Base-by-base conservation (phyloP, 1,140 invertebrate genomes). In the Dinoponera quadriceps region DNA sequence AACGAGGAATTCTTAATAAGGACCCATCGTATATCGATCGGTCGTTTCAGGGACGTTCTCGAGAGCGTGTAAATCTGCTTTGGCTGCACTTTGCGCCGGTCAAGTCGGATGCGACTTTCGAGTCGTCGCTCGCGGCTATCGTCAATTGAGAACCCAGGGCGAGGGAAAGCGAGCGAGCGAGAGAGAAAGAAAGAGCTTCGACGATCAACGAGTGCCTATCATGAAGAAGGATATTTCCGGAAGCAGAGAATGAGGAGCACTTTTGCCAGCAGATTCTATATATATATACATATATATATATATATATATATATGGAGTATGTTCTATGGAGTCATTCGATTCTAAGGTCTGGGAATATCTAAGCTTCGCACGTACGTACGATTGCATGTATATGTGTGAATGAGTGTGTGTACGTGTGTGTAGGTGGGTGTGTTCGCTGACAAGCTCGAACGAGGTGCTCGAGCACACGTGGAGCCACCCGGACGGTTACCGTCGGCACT, bases 311-410 rank as follows among this genome's bases (percentile, higher is more conserved):
- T 55, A 55, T 25, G 18, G 51, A 57, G 22, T 69, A 57, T 49
- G 65, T 69, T 80, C 75, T 71, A 80, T 80, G 38, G 54, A 71
- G 75, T 80, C 75, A 80, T 80, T 80, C n/a, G 75, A 69, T 69
- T 57, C 65, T 27, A 44, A 59, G 22, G 75, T 16, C 33, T n/a
- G 29, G 51, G 33, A 54, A 80, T 80, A 68, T 48, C 65, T 48
- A 80, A 80, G 75, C 65, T 69, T 27, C 25, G 38, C 65, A 71
- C 75, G 75, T 80, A 80, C 51, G 18, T 55, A 22, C 33, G 49
- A 55, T 68, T 13, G 75, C 33, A n/a, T n/a, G n/a, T n/a, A n/a
- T n/a, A n/a, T n/a, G n/a, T n/a, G n/a, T n/a, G n/a, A n/a, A n/a
- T n/a, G n/a, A n/a, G 75, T 33, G 7, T 44, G 7, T 44, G 7